Evolutionary conservation across 2,113 vertebrate genomes (phyloP), one percentile per base, ranked within the genome.

Genomic region (Tupaia tana): DNA sequence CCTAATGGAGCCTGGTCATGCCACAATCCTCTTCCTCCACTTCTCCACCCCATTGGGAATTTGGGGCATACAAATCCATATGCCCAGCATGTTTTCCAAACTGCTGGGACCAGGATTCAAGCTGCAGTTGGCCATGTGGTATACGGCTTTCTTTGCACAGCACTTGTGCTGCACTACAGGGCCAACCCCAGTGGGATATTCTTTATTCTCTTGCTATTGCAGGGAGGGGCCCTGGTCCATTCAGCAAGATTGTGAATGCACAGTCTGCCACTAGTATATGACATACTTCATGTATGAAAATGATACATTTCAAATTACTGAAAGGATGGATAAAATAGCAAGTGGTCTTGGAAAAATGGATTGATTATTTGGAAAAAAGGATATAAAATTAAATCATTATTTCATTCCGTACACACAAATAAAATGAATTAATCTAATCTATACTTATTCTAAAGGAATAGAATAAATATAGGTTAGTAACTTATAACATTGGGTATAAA

Each of bases 381-480:
- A 94, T 66, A 59, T 64, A 73, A 88, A 82, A 94, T 80, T 52
- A 77, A 78, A 56, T 94, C 4, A n/a, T 67, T 95, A 90, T 73
- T 58, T 77, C 34, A 20, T 19, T 24, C 69, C 16, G 52, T 27
- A n/a, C 13, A 61, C 31, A 90, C 61, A 61, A 74, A 12, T 71
- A 59, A 58, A 34, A 74, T 73, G 43, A 8, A 31, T 54, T 52
- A 43, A 43, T 43, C 43, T 43, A 43, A 43, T 43, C 43, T 43
- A 43, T 43, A 43, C 6, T 43, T 59, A 1, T 84, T 52, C 27
- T 85, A 75, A 90, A 78, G 19, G 69, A 54, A 43, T 67, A 12
- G 24, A 86, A 86, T 20, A 25, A 73, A 89, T 64, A 20, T 18
- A 31, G n/a, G 73, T 24, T n/a, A 84, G 43, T 70, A 24, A 86